These are phyloP conservation scores for Vireo altiloquus DNA, from an alignment of 2,113 vertebrate genomes.

Conservation along the genomic window DNA sequence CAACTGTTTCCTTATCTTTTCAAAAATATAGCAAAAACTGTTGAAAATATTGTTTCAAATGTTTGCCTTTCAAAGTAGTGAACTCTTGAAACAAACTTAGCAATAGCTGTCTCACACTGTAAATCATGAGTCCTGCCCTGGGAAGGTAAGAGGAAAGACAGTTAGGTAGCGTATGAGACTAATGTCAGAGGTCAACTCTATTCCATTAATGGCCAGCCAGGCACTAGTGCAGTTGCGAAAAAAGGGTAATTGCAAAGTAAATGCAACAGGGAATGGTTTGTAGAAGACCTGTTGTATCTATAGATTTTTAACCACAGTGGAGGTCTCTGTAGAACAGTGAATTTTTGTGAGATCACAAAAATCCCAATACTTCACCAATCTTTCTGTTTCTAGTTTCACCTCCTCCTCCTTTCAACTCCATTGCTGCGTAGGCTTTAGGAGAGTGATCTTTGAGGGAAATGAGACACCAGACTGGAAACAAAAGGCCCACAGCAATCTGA, in stretches of 20 bases:
- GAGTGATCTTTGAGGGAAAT: neutral
- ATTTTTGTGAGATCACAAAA: neutral
- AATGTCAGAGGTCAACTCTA: neutral
- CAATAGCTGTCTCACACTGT: neutral
- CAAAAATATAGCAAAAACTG: neutral
- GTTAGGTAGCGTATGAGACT: neutral
- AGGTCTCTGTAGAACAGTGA: neutral
- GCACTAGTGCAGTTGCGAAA: neutral
- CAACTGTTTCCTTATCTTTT: neutral
- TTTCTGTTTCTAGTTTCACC: neutral
- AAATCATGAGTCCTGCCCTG: neutral
- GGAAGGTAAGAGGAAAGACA: neutral
- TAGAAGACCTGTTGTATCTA: neutral
- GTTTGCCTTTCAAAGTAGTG: neutral
- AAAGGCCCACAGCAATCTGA: neutral
- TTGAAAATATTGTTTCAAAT: neutral
- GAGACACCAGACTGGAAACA: slow-evolving; percentile 13
- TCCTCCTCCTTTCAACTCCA: neutral
- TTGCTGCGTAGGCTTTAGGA: neutral
- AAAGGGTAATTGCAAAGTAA: neutral
- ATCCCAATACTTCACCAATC: neutral
- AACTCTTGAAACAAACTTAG: neutral
- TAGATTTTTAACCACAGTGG: neutral
- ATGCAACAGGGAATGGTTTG: neutral
- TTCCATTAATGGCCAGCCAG: neutral